Base-by-base conservation (phyloP, 1,140 invertebrate species). In the Brachionus calyciflorus region DNA sequence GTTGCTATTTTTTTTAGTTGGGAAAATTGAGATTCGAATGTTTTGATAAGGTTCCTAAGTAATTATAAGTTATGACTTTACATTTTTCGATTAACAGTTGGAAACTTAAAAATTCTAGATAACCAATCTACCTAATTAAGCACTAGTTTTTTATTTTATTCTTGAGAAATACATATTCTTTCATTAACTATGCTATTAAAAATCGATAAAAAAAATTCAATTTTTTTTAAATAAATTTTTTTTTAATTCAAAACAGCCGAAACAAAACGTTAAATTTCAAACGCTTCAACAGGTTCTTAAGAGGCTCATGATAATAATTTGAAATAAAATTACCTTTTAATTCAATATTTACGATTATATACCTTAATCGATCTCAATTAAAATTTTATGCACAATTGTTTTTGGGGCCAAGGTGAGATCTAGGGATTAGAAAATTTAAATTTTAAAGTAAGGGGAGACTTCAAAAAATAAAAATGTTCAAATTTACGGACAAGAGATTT, bases 21-120 rank as follows among this genome's bases (percentile, higher is more conserved):
- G 60, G 60, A 65, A 65, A 65, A 65, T 65, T 65, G 60, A 65
- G 60, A 65, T 65, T 19, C 3, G 44, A 65, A 65, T 65, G 60
- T 65, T 65, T 44, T 65, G 60, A 65, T 65, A 65, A 65, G 37
- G 60, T 44, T 65, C 3, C 9, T 46, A 46, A 3, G 24, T 65
- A 65, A 65, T 65, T 65, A 65, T 65, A 65, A 65, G 60, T 46
- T 46, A 7, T 46, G n/a, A 14, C 33, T 44, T 65, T 46, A 41
- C 21, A 37, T 51, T 51, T 63, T 28, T 40, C 17, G 6, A 44
- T 41, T 41, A 41, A 14, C 19, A 44, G 60, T 44, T n/a, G 60
- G 37, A 37, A 37, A 55, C 24, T 55, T 37, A n/a, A 33, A 60
- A 60, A 28, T 33, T 30, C 26, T 33, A 60, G 9, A 37, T 5